Evolutionary conservation across 2,888 invertebrate genomes (phyloP).

Genomic region (Lithophane semibrunnea): DNA sequence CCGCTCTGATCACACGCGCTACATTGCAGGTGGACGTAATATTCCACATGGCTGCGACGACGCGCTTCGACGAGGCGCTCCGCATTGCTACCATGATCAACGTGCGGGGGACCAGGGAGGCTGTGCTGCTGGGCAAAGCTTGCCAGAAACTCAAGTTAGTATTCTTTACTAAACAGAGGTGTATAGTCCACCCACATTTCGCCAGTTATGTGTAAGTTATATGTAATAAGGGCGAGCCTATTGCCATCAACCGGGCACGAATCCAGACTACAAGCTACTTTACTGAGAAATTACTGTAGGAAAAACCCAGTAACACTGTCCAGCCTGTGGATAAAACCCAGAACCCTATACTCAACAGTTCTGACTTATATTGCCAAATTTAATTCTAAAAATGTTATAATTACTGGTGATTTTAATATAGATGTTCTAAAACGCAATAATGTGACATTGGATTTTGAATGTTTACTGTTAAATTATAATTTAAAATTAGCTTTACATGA

Average conservation of each 20-base stretch:
- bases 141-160: constrained; percentile 91
- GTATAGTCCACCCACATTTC: too few species aligned
- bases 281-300: neutral
- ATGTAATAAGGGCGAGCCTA: neutral
- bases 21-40: constrained; percentile 52
- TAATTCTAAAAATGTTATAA: constrained; percentile 1
- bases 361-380: neutral
- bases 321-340: neutral
- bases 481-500: constrained; percentile 1
- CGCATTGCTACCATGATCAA: constrained; percentile 95
- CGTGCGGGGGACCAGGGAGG: constrained; percentile 95
- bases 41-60: constrained; percentile 63
- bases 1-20: neutral
- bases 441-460: constrained; percentile 14
- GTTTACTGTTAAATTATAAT: constrained; percentile 10
- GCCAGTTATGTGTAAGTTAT: neutral
- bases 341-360: neutral
- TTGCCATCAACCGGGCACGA: neutral
- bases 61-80: constrained; percentile 57
- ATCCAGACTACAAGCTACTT: neutral
- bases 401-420: neutral
- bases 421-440: constrained; percentile 12
- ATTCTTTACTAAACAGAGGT: neutral
- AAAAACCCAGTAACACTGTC: neutral
- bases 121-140: constrained; percentile 94